Evolutionary conservation across 2,797 vertebrate species (phyloP).

Genomic region (Eutrigla gurnardus): DNA sequence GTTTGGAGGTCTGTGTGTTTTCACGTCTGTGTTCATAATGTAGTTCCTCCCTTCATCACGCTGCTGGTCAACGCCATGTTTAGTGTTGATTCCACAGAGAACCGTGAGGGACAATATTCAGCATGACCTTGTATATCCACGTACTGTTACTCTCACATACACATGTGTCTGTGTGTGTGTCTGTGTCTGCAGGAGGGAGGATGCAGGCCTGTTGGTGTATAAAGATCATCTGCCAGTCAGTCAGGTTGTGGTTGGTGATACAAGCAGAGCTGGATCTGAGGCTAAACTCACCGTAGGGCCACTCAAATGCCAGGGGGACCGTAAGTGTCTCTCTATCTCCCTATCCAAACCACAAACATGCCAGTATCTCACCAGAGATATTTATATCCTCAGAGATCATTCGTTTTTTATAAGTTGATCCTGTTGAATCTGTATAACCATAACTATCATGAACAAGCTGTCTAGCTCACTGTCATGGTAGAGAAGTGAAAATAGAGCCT

Average conservation of each 20-base stretch:
- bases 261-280: constrained; percentile 90
- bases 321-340: constrained; percentile 84
- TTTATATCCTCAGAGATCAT: neutral
- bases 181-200: constrained; percentile 87
- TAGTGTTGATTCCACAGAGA: no score
- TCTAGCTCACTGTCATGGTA: no score
- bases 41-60: no score
- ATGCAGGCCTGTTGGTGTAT: constrained; percentile 92
- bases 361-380: neutral
- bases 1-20: no score
- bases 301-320: constrained; percentile 92
- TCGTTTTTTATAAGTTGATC: neutral
- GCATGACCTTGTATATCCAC: no score
- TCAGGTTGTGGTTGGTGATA: constrained; percentile 92
- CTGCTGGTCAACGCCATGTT: no score
- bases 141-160: no score
- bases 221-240: constrained; percentile 95
- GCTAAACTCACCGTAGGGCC: constrained; percentile 93
- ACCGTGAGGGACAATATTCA: no score
- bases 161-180: constrained; percentile 12
- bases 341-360: neutral
- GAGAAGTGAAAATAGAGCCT: no score
- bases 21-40: no score
- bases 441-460: no score
- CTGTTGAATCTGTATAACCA: no score